Conservation (phyloP, 2,888 invertebrate species). For the Fissipunctia ypsillon region DNA sequence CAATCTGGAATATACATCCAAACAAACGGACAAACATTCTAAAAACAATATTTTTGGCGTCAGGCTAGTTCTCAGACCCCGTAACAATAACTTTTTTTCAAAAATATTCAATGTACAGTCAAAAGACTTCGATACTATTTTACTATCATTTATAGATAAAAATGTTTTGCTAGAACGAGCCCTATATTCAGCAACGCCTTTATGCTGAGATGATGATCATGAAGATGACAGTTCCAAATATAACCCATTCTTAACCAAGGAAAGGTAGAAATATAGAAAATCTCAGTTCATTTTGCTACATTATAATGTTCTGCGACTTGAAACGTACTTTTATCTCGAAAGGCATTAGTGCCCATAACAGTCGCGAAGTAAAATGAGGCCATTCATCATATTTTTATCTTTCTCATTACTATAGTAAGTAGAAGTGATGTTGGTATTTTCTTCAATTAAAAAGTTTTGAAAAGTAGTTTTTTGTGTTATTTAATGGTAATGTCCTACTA, state of each 20-base stretch:
- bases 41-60: no score
- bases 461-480: no score
- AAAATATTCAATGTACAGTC: no score
- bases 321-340: conserved; percentile 56
- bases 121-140: no score
- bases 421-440: conserved; percentile 11
- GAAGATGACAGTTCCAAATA: neutral
- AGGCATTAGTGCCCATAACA: conserved; percentile 53
- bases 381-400: conserved; percentile 64
- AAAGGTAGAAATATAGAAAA: neutral
- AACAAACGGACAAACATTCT: no score
- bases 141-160: neutral
- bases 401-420: conserved; percentile 43
- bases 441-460: no score
- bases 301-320: conserved; percentile 30
- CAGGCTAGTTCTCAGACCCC: no score
- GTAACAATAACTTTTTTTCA: no score
- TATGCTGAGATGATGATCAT: neutral
- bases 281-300: conserved; percentile 21
- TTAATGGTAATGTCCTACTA: no score
- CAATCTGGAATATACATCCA: no score
- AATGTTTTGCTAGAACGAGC: neutral
- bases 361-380: conserved; percentile 38
- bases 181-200: neutral
- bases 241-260: neutral